Base-by-base conservation (phyloP, 2,888 invertebrate species). In the Lucinisca nassula region DNA sequence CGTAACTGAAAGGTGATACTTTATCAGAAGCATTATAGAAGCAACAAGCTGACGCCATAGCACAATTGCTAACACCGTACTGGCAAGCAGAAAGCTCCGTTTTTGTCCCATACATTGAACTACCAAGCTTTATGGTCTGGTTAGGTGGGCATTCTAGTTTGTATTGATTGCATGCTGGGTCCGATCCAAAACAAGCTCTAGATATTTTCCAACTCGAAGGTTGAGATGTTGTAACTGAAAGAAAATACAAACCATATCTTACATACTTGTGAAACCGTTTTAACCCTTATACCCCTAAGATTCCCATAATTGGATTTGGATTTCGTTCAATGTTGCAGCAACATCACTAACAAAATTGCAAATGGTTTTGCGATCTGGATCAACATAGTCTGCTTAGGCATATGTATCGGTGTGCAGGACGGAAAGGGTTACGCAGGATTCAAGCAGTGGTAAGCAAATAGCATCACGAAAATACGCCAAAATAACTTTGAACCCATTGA, bases 111-210 rank as follows among this genome's bases (percentile, higher is more conserved):
- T 67, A 67, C 1, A 35, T 21, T 10, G 67, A 10, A 4, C 17
- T 21, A 2, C 27, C 35, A 17, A 67, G 27, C 21, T 32, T 2
- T 12, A 67, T 67, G 32, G 8, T 35, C 21, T 67, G 67, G 21
- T 35, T 21, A 67, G 67, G 67, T n/a, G 67, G 35, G n/a, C 67
- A 67, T 21, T 67, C 67, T 67, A 67, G 24, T 67, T 67, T 67
- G 35, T 67, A 67, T 8, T 10, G 2, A 35, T 27, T 30, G 35
- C 67, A 67, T 17, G 21, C n/a, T 17, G 35, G 35, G 24, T 67
- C 67, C 12, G 67, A 67, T n/a, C 67, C 67, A 10, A 10, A 67
- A 21, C 67, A 67, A 35, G 67, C 67, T 35, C 30, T 67, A 30
- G 67, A 10, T 35, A 67, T 10, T 6, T 67, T 67, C 67, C 67